Evolutionary conservation across 2,113 vertebrate genomes (phyloP), one percentile per base, ranked within the genome.

Genomic region (Ochotona princeps): DNA sequence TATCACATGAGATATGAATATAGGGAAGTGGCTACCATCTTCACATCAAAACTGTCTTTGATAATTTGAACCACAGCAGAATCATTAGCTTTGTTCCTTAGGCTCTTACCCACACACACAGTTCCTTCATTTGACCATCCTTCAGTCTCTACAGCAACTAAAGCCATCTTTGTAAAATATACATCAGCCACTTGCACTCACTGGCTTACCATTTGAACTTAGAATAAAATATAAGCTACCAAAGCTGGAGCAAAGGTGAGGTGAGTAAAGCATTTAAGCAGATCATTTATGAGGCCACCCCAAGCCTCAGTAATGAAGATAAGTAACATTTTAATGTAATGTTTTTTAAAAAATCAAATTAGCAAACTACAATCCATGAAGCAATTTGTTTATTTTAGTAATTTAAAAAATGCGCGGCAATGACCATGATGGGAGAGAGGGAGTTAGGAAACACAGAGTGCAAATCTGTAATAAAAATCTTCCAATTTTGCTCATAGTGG

Each of bases 201-300:
- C 51, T 87, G 26, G 2, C 54, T 87, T 86, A 66, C 30, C 70
- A 69, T 89, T 65, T 93, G 54, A 91, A 94, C 32, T 84, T 83
- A 82, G 65, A 89, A 89, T 83, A 88, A 74, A 94, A 89, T 61
- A 15, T 12, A 73, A 61, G 86, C 49, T 60, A 35, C 63, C 6
- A 87, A 35, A 47, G n/a, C 23, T 63, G 18, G 32, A 38, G 32
- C 6, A 20, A 72, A 12, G 57, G 32, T 69, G 26, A 88, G 8
- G 14, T 38, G 23, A 94, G 11, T 21, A 54, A 91, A 28, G 21
- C n/a, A 73, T 47, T 72, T 17, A 8, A 17, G 12, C 54, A 85
- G 32, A 65, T 44, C 81, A 72, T 76, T 38, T 80, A 81, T 84
- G 0, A 38, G 20, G 47, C 7, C 9, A 25, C 38, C 20, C 35